phyloP scores from a whole-genome alignment of 2,797 vertebrate genomes.

The Vespertilio murinus region DNA sequence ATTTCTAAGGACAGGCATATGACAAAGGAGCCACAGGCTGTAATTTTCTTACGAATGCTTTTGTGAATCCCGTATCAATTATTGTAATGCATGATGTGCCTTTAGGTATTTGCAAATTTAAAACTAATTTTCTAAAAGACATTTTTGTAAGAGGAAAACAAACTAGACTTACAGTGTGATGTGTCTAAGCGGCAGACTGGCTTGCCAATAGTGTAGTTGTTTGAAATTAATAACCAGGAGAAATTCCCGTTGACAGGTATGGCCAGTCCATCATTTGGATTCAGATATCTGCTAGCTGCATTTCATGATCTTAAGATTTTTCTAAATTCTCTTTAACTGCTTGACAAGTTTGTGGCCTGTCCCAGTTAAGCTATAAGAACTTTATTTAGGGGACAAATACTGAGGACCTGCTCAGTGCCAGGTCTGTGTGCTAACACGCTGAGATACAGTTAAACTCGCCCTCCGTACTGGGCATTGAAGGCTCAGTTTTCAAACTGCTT shows the following conservation, averaged over 20 bases:
- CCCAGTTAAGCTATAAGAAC: not conserved
- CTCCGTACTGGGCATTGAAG: not conserved
- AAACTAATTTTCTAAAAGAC: conserved; percentile 33
- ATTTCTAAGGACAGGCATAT: conserved; percentile 16
- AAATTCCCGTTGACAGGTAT: not conserved
- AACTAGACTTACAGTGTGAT: not conserved
- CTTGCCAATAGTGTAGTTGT: not conserved
- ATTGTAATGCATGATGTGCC: not conserved
- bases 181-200: not conserved
- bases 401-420: not conserved
- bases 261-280: not conserved
- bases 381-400: not conserved
- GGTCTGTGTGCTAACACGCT: not conserved
- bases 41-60: conserved; percentile 20
- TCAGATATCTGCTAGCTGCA: conserved; percentile 22
- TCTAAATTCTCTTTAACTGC: not conserved
- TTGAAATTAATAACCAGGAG: not conserved
- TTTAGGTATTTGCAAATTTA: conserved; percentile 13
- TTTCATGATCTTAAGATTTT: conserved; percentile 44
- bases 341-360: not conserved
- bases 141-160: not conserved
- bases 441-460: not conserved
- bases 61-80: conserved; percentile 28
- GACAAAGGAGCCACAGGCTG: not conserved
- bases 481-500: not conserved